Evolutionary conservation across 2,797 vertebrate genomes (phyloP), one percentile per base, ranked within the genome.

Genomic region (Leptodon cayanensis): DNA sequence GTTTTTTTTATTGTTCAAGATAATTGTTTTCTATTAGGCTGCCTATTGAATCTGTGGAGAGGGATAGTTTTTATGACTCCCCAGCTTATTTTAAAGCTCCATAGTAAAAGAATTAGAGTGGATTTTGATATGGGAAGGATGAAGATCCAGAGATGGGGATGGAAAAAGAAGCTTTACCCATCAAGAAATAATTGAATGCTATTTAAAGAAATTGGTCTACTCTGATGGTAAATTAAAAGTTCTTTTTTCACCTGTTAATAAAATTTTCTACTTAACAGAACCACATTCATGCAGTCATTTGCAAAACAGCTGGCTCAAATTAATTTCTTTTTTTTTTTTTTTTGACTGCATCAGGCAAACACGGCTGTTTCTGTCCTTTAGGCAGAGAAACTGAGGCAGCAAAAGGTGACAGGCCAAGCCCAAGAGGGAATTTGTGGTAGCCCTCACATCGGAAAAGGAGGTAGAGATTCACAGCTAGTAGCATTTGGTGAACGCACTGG

Each of bases 1-100:
- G 89, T 77, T 95, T 95, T 95, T 97, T 96, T 98, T 97, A 98
- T 97, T 97, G 96, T 97, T 96, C 95, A 57, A 96, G 95, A 96
- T 98, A 98, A 97, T 97, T 98, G 96, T 98, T 98, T 98, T 96
- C 89, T 97, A 97, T 98, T 98, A 98, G 95, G 86, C 96, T 97
- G 93, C 90, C 95, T 97, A 97, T 96, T 96, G 96, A 97, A 97
- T 98, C 90, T 95, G 96, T 73, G 90, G 77, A 97, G 83, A 95
- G 76, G 85, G 77, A 74, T 95, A 95, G 95, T 87, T 98, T 98
- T 98, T 98, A 98, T 89, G 91, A 84, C 95, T 98, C 97, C 96
- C 97, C 70, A 57, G 92, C 17, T 97, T 96, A 96, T 97, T 98
- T 96, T 96, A 97, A 98, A 93, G 94, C 90, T 89, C 83, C 93